Base-by-base conservation (phyloP, 2,888 invertebrate species). In the Phymatocera aterrima region DNA sequence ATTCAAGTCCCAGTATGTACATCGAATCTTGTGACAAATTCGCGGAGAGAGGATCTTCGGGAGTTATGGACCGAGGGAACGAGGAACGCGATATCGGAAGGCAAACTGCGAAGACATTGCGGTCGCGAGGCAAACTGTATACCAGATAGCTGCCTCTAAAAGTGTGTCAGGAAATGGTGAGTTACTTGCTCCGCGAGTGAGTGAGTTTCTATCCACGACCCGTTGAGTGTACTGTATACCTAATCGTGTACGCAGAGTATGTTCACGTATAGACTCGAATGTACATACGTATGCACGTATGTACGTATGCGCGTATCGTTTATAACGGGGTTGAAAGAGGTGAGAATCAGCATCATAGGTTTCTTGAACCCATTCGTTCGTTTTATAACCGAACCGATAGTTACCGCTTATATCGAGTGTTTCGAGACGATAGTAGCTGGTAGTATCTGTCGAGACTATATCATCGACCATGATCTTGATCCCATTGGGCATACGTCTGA, bases 111-210 rank as follows among this genome's bases (percentile, higher is more conserved):
- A 72, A 72, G 72, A 72, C 72, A 72, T 72, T 72, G 72, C 72
- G 72, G 72, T 72, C 51, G 51, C 48, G 72, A 48, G 31, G 51
- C n/a, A n/a, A n/a, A n/a, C n/a, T n/a, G n/a, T n/a, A n/a, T n/a
- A n/a, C n/a, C n/a, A n/a, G n/a, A n/a, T 51, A 43, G 72, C 48
- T 40, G 5, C 18, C 12, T 51, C 12, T 24, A 24, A 31, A 75
- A 75, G 75, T 75, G 75, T 75, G 75, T 75, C 75, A 60, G 37
- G 75, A 75, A 75, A 75, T 75, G 31, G 75, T 60, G 75, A 72
- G 72, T 72, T 72, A 72, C 51, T 72, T n/a, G n/a, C 72, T 48
- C 48, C n/a, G n/a, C n/a, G n/a, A n/a, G n/a, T n/a, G 31, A 28
- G 72, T 51, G 21, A 72, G 72, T 72, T 72, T 72, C 72, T 72